Base-by-base conservation (phyloP, 1,140 invertebrate species). In the Dreissena rostriformis region DNA sequence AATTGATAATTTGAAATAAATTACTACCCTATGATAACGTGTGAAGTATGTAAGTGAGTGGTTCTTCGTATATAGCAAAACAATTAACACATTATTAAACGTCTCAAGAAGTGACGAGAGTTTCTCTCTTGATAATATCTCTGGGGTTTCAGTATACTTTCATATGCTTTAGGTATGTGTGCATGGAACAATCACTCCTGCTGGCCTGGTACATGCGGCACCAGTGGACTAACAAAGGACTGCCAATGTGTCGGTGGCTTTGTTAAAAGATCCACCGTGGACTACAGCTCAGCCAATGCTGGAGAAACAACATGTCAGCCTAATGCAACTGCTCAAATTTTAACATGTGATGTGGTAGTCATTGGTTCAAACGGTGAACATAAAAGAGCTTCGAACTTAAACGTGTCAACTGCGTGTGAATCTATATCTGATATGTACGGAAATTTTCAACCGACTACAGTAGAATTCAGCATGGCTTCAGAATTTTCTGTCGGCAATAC, bases 381-480 rank as follows among this genome's bases (percentile, higher is more conserved):
- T 14, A 29, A 29, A 39, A 29, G 29, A 11, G 65, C 28, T 19
- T 7, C 12, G 51, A 39, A 5, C 15, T 17, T 63, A 19, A 1
- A n/a, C 11, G 63, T 55, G 29, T 22, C 22, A 26, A 11, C 5
- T 12, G 39, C 28, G 67, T 77, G 74, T 77, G 5, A 22, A 14
- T 26, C 65, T 11, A 14, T 77, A 22, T 24, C 65, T 11, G 74
- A 77, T 51, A 29, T 77, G 26, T 77, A 66, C 51, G 74, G 74
- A 4, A 77, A 77, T 28, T 77, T 65, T 77, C 74, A 77, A 66
- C 74, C 74, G 39, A n/a, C 63, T 12, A 8, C 55, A 19, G 0
- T 77, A 7, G 5, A 24, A n/a, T 66, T 77, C 22, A 39, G 67
- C 19, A 65, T 77, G 74, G n/a, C 26, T 2, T 65, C 74, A 24